Conservation (phyloP, 2,888 invertebrate species). For the Diarsia rubi region DNA sequence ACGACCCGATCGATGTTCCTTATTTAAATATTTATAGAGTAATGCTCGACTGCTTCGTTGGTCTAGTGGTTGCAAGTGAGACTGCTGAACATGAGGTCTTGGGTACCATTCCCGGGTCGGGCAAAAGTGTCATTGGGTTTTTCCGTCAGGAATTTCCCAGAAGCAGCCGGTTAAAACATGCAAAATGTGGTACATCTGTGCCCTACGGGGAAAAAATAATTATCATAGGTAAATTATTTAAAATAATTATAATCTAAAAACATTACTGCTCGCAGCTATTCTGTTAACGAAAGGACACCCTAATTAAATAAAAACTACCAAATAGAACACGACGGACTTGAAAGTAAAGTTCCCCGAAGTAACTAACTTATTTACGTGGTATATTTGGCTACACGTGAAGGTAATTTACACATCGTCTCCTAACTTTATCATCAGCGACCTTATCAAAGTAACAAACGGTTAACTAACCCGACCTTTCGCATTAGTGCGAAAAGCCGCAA, state of each 20-base stretch:
- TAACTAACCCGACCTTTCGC: slow-evolving; percentile 33
- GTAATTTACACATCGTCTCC: slow-evolving; percentile 37
- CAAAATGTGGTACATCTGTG: no score
- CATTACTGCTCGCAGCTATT: background rate
- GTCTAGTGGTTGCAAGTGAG: no score
- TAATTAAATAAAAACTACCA: slow-evolving; percentile 16
- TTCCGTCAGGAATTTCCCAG: no score
- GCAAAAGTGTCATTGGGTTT: no score
- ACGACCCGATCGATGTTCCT: background rate
- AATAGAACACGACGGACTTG: slow-evolving; percentile 12
- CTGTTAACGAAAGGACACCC: background rate
- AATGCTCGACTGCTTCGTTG: no score
- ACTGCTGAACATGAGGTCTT: no score
- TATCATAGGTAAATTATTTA: background rate
- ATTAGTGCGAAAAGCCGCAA: slow-evolving; percentile 37
- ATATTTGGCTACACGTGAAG: slow-evolving; percentile 11
- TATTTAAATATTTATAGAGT: background rate
- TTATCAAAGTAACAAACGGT: slow-evolving; percentile 32
- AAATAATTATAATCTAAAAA: background rate
- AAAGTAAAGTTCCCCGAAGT: slow-evolving; percentile 35
- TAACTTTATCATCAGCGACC: slow-evolving; percentile 40
- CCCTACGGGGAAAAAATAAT: background rate
- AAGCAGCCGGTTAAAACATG: no score
- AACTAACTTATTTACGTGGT: slow-evolving; percentile 12
- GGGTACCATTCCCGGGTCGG: no score